Percentiles rank a stretch among this genome's conserved stretches.
These are phyloP conservation scores for Triplophysa rosa DNA, from an alignment of 2,113 vertebrate species.

Conservation along the genomic window DNA sequence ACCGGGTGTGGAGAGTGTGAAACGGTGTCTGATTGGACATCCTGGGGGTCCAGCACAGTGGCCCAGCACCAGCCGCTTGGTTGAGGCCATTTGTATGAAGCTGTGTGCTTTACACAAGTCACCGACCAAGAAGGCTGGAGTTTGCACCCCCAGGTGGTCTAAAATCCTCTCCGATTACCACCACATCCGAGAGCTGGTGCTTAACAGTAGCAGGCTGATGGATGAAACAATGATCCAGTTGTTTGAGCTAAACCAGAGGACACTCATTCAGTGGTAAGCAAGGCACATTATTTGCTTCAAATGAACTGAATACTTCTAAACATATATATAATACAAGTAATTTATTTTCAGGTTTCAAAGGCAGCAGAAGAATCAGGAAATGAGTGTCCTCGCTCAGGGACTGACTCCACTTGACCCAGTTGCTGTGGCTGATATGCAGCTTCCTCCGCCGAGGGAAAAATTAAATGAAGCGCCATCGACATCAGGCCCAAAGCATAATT, in stretches of 20 bases:
- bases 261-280: slow-evolving; percentile 23
- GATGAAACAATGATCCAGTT: slow-evolving; percentile 23
- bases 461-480: not conserved
- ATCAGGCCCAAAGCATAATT: slow-evolving; percentile 15
- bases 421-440: not conserved
- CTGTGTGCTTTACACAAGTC: slow-evolving; percentile 21
- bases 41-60: slow-evolving; percentile 19
- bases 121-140: slow-evolving; percentile 11
- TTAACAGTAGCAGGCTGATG: slow-evolving; percentile 1
- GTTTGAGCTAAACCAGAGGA: slow-evolving; percentile 18
- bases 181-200: slow-evolving; percentile 15
- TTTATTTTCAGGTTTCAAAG: slow-evolving; percentile 7
- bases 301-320: no score
- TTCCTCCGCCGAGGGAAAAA: not conserved
- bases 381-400: slow-evolving; percentile 24
- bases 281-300: not conserved
- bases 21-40: slow-evolving; percentile 16
- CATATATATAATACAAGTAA: not conserved
- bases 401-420: slow-evolving; percentile 6
- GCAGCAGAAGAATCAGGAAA: slow-evolving; percentile 10
- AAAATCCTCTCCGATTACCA: slow-evolving; percentile 12
- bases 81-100: slow-evolving; percentile 25
- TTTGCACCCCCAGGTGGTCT: slow-evolving; percentile 16
- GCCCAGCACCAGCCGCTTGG: slow-evolving; percentile 18
- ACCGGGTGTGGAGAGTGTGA: slow-evolving; percentile 15